A percentile compares a stretch with the other conserved stretches of the same genome.
These are phyloP conservation scores for Characodon lateralis DNA, from an alignment of 2,797 vertebrate genomes.

Conservation along the genomic window DNA sequence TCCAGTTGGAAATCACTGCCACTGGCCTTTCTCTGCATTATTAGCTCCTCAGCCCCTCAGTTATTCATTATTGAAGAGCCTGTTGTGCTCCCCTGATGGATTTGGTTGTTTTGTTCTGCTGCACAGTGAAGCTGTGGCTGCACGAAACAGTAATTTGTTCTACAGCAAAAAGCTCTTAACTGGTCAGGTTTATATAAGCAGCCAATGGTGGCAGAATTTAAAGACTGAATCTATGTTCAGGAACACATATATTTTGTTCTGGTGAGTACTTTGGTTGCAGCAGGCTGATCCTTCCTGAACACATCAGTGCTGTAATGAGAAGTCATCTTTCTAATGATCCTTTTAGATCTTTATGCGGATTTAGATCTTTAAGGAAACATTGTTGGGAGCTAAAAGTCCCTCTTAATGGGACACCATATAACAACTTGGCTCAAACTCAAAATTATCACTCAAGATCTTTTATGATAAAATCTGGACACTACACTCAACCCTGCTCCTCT, in stretches of 20 bases:
- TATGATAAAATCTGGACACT: background rate
- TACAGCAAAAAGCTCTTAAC: constrained; percentile 22
- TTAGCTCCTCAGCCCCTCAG: constrained; percentile 41
- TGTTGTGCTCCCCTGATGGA: constrained; percentile 55
- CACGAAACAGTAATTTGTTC: constrained; percentile 38
- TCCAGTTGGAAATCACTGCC: constrained; percentile 45
- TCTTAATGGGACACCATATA: background rate
- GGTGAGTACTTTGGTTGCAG: constrained; percentile 27
- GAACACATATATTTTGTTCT: constrained; percentile 17
- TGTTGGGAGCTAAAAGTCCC: background rate
- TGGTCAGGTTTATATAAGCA: constrained; percentile 34
- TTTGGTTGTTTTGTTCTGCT: constrained; percentile 50
- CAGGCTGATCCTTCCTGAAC: constrained; percentile 22
- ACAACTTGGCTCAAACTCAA: background rate
- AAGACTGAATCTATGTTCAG: constrained; percentile 1
- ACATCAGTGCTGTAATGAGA: constrained; percentile 13
- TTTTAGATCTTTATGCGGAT: constrained; percentile 24
- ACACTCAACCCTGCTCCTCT: background rate
- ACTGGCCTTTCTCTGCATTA: constrained; percentile 49
- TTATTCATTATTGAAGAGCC: constrained; percentile 67
- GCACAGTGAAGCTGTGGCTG: constrained; percentile 37
- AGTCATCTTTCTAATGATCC: constrained; percentile 14
- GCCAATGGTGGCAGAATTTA: constrained; percentile 29
- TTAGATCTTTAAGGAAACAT: background rate
- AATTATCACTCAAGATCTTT: background rate